Percentiles rank a stretch among this genome's conserved stretches.
phyloP scores from a whole-genome alignment of 92 coral and sea anemone genomes.

The Porites rus region DNA sequence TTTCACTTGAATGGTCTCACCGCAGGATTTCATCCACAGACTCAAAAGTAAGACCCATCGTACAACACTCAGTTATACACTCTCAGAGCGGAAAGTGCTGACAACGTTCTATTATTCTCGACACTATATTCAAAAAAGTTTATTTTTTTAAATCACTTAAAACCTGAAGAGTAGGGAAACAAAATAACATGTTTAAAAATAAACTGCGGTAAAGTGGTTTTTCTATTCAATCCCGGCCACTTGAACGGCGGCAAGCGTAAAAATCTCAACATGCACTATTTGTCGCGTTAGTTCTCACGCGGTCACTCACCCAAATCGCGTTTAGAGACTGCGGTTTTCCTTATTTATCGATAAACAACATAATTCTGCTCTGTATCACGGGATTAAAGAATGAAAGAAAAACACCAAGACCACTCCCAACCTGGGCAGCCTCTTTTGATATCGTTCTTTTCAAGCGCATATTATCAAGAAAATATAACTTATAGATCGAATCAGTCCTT shows the following conservation, averaged over 20 bases:
- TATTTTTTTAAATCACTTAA: too few relatives aligned
- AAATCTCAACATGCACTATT: not conserved
- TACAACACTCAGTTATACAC: too few relatives aligned
- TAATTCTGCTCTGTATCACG: conserved; percentile 14
- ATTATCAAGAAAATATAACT: not conserved
- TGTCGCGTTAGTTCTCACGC: not conserved
- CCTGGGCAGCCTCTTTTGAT: too few relatives aligned
- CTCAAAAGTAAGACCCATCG: too few relatives aligned
- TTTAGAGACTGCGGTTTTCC: not conserved
- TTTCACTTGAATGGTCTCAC: too few relatives aligned
- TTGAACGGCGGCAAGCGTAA: not conserved
- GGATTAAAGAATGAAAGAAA: not conserved
- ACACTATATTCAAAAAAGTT: too few relatives aligned
- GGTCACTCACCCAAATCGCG: not conserved
- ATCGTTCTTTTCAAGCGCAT: not conserved
- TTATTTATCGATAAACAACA: not conserved
- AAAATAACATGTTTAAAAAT: not conserved
- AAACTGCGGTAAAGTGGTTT: not conserved
- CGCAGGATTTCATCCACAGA: too few relatives aligned
- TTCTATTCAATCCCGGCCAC: not conserved
- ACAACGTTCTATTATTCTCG: too few relatives aligned
- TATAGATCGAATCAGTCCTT: too few relatives aligned
- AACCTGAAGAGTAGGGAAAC: too few relatives aligned
- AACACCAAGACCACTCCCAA: not conserved
- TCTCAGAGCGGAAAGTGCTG: too few relatives aligned